Base-by-base conservation (phyloP, 2,888 invertebrate species). In the Neocrepidodera transversa region DNA sequence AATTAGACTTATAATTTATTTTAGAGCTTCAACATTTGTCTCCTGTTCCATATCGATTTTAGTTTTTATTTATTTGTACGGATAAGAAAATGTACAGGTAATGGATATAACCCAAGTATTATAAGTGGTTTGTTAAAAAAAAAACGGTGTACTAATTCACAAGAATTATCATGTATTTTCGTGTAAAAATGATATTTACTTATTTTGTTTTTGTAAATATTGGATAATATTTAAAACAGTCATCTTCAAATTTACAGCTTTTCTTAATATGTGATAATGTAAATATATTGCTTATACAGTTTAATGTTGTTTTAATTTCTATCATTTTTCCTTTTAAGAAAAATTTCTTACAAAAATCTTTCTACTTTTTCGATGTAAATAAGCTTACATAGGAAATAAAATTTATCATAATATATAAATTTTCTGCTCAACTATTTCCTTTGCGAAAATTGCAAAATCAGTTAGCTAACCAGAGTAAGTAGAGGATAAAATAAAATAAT, bases 181-280 rank as follows among this genome's bases (percentile, higher is more conserved):
- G 49, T 58, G 62, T 62, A 58, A 58, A 60, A 56, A 56, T 45
- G 18, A 48, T 43, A 50, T 45, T 57, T 45, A 47, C 57, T 26
- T 40, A 20, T 50, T 45, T 58, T 49, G 53, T 55, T 43, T 63
- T 63, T 64, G 57, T 62, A 63, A 63, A 56, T 63, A 62, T 60
- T 54, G 47, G 43, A 26, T 54, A 47, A 63, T 50, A 60, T 62
- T 55, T 62, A 54, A 54, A 51, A 54, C 50, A 58, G 60, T 58
- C 53, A 62, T 57, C 54, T 57, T 62, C 45, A 62, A 58, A 47
- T 58, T 59, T 55, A 64, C 64, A 62, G 64, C 58, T 67, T 68
- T 68, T 68, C 70, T 64, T 66, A 66, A 68, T 67, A 70, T 70
- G 70, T 70, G 70, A 70, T 70, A 70, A 68, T 70, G 68, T 70